Base-by-base conservation (phyloP, 1,140 invertebrate genomes). In the Patella vulgata region DNA sequence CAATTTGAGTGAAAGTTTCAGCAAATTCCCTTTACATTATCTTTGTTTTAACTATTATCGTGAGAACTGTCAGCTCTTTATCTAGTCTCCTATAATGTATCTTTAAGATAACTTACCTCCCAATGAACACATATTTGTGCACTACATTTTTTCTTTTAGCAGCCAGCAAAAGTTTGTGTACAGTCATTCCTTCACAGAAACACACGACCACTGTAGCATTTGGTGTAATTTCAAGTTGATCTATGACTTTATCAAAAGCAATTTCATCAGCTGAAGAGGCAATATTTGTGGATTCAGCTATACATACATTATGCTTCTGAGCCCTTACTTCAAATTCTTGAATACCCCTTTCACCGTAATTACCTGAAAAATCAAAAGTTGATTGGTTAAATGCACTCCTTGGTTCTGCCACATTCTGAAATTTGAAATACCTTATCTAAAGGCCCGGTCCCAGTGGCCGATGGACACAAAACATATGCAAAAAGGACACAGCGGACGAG, bases 331-430 rank as follows among this genome's bases (percentile, higher is more conserved):
- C 87, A 82, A 94, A 92, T 30, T 88, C 89, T 73, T 91, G 89
- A 73, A 93, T 92, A n/a, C 92, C 92, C 58, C 90, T 90, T 68
- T 90, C 89, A 0, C 92, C 92, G 81, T 94, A 94, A 82, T 91
- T 93, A 65, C 91, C 92, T 92, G 85, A 9, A 84, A 75, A 44
- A 47, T 59, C 40, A 56, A 31, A 30, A 56, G 36, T 44, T 8
- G 33, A 40, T 50, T 19, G 30, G 36, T 14, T 50, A 36, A 36
- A 55, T n/a, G n/a, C n/a, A n/a, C n/a, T n/a, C n/a, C n/a, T n/a
- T n/a, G n/a, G n/a, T n/a, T n/a, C n/a, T n/a, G n/a, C n/a, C n/a
- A n/a, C n/a, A n/a, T n/a, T n/a, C n/a, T n/a, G n/a, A n/a, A n/a
- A n/a, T n/a, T n/a, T n/a, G n/a, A n/a, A n/a, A n/a, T n/a, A n/a